Percentiles rank a stretch among this genome's conserved stretches.
phyloP scores from a whole-genome alignment of 1,140 invertebrate genomes.

The Musca domestica region DNA sequence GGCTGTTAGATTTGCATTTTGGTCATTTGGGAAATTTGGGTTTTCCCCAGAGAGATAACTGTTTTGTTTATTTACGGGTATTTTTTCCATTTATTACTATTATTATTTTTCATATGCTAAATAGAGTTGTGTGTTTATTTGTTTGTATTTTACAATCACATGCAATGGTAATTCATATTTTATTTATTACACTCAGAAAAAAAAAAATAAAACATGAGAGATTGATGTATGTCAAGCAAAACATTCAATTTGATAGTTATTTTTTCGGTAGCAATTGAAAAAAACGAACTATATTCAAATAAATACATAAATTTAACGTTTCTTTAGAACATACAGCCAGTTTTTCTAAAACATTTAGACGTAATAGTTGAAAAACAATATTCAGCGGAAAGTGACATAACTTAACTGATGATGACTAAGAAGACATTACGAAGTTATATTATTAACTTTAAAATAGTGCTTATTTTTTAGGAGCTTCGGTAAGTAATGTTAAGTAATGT shows the following conservation, averaged over 20 bases:
- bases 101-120: neutral
- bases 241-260: neutral
- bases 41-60: neutral
- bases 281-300: no score
- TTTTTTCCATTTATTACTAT: neutral
- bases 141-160: constrained; percentile 20
- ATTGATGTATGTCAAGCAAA: neutral
- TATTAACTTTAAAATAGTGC: no score
- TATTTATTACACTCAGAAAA: neutral
- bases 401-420: no score
- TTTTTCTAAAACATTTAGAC: no score
- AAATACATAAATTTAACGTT: no score
- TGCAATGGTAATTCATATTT: neutral
- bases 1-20: neutral
- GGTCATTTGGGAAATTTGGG: neutral
- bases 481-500: no score
- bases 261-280: no score
- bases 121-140: constrained; percentile 3
- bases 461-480: no score
- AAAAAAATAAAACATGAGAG: neutral
- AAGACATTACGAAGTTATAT: no score
- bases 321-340: no score
- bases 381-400: no score
- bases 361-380: no score
- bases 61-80: neutral